These are phyloP conservation scores for Dipodomys spectabilis DNA, from an alignment of 2,113 vertebrate genomes.

Conservation along the genomic window DNA sequence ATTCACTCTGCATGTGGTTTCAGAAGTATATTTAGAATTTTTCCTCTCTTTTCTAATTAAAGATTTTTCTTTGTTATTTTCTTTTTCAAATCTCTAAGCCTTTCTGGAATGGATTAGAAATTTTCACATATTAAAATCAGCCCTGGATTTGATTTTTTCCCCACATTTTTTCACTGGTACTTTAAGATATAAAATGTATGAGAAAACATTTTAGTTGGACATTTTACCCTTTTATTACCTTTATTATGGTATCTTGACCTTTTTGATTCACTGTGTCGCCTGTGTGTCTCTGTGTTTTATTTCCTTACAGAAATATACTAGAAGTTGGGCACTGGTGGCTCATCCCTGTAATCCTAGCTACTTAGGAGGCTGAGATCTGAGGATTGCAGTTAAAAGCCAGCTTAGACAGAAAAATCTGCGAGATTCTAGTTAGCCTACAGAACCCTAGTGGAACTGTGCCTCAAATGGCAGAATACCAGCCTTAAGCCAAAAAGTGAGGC, in stretches of 20 bases:
- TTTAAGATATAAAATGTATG: background rate
- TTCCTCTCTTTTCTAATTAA: slow-evolving; percentile 54
- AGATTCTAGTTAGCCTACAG: no score
- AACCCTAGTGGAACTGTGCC: no score
- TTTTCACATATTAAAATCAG: slow-evolving; percentile 40
- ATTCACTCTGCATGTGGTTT: slow-evolving; percentile 41
- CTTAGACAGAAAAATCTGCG: no score
- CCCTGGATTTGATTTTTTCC: background rate
- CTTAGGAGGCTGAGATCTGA: no score
- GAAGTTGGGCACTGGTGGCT: no score
- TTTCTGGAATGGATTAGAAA: slow-evolving; percentile 56
- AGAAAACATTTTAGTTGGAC: background rate
- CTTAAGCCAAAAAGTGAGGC: no score
- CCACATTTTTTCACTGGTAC: background rate
- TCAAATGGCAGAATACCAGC: no score
- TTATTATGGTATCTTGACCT: background rate
- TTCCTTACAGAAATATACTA: background rate
- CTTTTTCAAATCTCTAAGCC: background rate
- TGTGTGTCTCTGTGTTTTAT: background rate
- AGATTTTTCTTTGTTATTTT: slow-evolving; percentile 40
- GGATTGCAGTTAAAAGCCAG: no score
- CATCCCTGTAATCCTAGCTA: no score
- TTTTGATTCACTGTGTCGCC: background rate
- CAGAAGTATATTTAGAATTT: slow-evolving; percentile 56
- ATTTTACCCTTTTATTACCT: background rate